phyloP scores from a whole-genome alignment of 2,113 vertebrate species.

The Benthochromis sp. region DNA sequence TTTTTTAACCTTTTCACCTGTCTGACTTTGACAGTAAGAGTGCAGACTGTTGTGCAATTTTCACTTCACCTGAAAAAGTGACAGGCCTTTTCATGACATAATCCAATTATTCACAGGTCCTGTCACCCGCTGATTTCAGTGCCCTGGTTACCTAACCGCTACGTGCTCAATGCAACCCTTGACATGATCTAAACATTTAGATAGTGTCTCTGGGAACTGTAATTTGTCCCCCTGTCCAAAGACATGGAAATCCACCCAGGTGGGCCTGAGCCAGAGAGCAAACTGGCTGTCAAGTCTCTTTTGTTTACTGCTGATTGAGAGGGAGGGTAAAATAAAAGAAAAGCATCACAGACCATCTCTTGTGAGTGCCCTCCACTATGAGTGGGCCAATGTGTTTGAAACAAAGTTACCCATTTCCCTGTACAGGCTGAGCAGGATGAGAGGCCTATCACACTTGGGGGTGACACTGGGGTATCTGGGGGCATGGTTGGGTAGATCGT shows the following conservation, averaged over 20 bases:
- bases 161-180: neutral
- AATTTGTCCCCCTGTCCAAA: conserved; percentile 25
- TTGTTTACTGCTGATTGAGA: conserved; percentile 45
- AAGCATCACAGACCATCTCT: conserved; percentile 20
- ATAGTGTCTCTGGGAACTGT: conserved; percentile 17
- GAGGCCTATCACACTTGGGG: conserved; percentile 35
- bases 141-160: neutral
- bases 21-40: neutral
- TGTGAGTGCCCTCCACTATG: conserved; percentile 8
- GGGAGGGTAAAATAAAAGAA: neutral
- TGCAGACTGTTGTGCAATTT: neutral
- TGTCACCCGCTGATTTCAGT: conserved; percentile 17
- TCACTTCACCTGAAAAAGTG: neutral
- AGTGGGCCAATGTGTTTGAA: conserved; percentile 30
- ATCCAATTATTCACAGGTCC: conserved; percentile 25
- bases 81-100: conserved; percentile 37
- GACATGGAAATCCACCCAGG: conserved; percentile 31
- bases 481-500: conserved; percentile 39
- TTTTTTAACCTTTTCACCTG: neutral
- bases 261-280: conserved; percentile 35
- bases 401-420: conserved; percentile 28
- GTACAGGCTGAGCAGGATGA: conserved; percentile 44
- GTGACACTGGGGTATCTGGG: conserved; percentile 42
- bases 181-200: conserved; percentile 5
- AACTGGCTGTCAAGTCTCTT: conserved; percentile 24